These are phyloP conservation scores for Ommatoiulus sabulosus DNA, from an alignment of 2,888 invertebrate genomes.

Conservation along the genomic window DNA sequence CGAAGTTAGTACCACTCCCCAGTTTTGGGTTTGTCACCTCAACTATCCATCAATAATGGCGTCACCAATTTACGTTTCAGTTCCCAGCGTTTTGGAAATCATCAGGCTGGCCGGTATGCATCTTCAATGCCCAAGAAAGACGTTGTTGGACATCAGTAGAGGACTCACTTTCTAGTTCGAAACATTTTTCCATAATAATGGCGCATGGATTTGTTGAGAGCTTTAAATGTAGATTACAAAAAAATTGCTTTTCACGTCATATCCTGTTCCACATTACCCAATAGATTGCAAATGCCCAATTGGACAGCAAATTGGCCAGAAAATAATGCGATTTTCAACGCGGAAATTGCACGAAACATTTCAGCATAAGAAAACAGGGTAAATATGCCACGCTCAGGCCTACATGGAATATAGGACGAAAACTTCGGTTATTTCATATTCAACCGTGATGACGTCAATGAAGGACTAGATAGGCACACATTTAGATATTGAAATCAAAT, in stretches of 20 bases:
- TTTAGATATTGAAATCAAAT: not conserved
- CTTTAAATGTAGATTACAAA: no score
- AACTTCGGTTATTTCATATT: conserved; percentile 3
- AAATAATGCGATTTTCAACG: not conserved
- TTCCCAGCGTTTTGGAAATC: not conserved
- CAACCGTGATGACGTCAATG: not conserved
- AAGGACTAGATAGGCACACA: not conserved
- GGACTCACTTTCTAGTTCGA: no score
- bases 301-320: not conserved
- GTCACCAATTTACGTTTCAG: not conserved
- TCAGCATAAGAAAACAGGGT: not conserved
- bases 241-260: not conserved
- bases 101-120: no score
- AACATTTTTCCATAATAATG: no score
- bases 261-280: not conserved
- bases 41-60: not conserved
- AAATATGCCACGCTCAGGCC: not conserved
- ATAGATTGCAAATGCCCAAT: not conserved
- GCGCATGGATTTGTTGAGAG: no score
- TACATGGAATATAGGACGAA: not conserved
- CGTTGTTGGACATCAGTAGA: no score
- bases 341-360: conserved; percentile 3
- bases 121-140: no score
- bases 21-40: not conserved
- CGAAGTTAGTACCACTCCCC: not conserved